Percentiles rank a stretch among this genome's conserved stretches.
These are phyloP conservation scores for Macrostomum lignano DNA, from an alignment of 1,140 invertebrate species.

Conservation along the genomic window DNA sequence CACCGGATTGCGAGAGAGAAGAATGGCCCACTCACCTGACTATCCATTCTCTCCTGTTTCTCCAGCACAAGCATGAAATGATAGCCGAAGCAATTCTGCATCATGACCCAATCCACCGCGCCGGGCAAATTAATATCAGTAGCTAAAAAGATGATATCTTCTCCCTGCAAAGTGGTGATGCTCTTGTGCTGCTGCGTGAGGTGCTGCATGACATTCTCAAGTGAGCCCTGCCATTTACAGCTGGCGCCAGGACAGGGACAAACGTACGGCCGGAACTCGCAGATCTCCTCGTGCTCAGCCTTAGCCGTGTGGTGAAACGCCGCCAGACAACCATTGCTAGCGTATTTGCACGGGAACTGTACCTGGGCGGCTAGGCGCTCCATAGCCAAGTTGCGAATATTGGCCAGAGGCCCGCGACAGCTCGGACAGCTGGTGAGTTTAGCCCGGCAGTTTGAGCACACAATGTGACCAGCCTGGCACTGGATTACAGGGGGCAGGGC, in stretches of 20 bases:
- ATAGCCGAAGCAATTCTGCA: constrained; percentile 95
- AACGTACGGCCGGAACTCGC: constrained; percentile 68
- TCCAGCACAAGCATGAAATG: constrained; percentile 97
- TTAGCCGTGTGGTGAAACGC: constrained; percentile 84
- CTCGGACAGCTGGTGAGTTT: constrained; percentile 88
- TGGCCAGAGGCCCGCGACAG: constrained; percentile 66
- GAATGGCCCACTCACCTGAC: constrained; percentile 87
- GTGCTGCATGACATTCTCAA: constrained; percentile 87
- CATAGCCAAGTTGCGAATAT: constrained; percentile 91
- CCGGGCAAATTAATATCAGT: constrained; percentile 97
- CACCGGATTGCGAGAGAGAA: too few species aligned
- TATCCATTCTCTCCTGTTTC: constrained; percentile 69
- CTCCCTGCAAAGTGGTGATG: constrained; percentile 72
- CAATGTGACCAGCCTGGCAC: constrained; percentile 45
- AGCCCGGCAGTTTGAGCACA: constrained; percentile 72
- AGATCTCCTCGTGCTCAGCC: constrained; percentile 83
- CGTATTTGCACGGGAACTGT: constrained; percentile 93
- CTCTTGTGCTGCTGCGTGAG: constrained; percentile 88
- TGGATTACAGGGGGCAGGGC: constrained; percentile 59
- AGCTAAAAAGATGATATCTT: constrained; percentile 95
- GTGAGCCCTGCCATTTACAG: constrained; percentile 86
- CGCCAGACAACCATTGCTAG: constrained; percentile 64
- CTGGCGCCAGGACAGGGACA: constrained; percentile 92
- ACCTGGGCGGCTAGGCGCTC: constrained; percentile 92
- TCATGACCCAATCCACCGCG: constrained; percentile 99